Base-by-base conservation (phyloP, 2,888 invertebrate genomes). In the Eupelmus urozonus region DNA sequence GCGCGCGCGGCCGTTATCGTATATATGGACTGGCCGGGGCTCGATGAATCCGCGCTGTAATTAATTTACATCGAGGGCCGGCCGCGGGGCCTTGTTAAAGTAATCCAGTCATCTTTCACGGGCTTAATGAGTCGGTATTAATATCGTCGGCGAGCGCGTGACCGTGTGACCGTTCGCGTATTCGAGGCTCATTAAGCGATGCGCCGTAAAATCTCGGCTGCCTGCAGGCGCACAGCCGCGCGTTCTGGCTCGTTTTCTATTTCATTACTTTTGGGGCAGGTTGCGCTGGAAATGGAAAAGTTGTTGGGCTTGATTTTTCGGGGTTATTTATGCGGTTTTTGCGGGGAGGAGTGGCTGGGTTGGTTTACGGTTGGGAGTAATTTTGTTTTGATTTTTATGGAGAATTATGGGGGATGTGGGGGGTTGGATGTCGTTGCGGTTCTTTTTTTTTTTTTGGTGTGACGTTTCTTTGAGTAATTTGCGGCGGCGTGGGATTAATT, bases 71-170 rank as follows among this genome's bases (percentile, higher is more conserved):
- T 72, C 82, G 74, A 73, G 72, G 3, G 11, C 3, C 77, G 67
- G 67, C 51, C 60, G 71, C 67, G 63, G 65, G 70, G 69, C 81
- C 82, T 81, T 82, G 82, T 84, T 82, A 82, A 83, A 83, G 82
- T 83, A 82, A 84, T 83, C 82, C 76, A 81, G 55, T 81, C 82
- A 82, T 82, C 82, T 80, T 81, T 82, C 81, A 77, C 80, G 79
- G 70, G 81, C 74, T 82, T 84, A 82, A 84, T 81, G 84, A 84
- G 81, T 76, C 78, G 80, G 76, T 81, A 84, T 84, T 84, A 84
- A 81, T 81, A 80, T 81, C 76, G 70, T 71, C 66, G 63, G 16
- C 5, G 51, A n/a, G 42, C 57, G 49, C 57, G 7, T 13, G 25
- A 7, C n/a, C 11, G 23, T 7, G 42, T 16, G 62, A 40, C 25